These are phyloP conservation scores for Pyrocoelia pectoralis DNA, from an alignment of 2,888 invertebrate species.

Conservation along the genomic window DNA sequence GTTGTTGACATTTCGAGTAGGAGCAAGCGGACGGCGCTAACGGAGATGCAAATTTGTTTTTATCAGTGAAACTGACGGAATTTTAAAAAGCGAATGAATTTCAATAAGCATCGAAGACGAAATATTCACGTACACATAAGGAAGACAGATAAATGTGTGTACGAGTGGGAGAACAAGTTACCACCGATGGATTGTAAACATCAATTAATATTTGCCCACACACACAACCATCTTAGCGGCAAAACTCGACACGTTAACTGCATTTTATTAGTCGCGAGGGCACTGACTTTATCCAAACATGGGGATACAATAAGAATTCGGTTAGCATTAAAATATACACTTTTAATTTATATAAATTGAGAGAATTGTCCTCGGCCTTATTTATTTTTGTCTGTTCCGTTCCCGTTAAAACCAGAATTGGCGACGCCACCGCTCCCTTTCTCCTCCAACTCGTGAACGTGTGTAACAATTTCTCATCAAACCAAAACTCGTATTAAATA, in stretches of 20 bases:
- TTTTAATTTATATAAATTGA: slow-evolving; percentile 19
- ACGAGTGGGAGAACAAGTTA: slow-evolving; percentile 35
- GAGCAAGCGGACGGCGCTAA: too few relatives aligned
- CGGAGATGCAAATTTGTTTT: too few relatives aligned
- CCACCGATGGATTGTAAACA: slow-evolving; percentile 36
- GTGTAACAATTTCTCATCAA: too few relatives aligned
- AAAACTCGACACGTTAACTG: slow-evolving; percentile 37
- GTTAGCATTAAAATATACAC: slow-evolving; percentile 10
- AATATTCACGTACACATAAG: slow-evolving; percentile 15
- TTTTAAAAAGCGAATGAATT: slow-evolving; percentile 30
- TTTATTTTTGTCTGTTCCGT: slow-evolving; percentile 25
- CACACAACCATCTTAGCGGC: slow-evolving; percentile 37
- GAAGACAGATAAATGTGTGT: slow-evolving; percentile 28
- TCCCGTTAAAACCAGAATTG: slow-evolving; percentile 10
- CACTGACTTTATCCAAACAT: slow-evolving; percentile 33
- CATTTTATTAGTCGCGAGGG: slow-evolving; percentile 37
- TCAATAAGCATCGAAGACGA: slow-evolving; percentile 25
- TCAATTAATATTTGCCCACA: slow-evolving; percentile 40
- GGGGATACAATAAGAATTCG: slow-evolving; percentile 34
- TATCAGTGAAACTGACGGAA: neutral
- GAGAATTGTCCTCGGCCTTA: slow-evolving; percentile 17
- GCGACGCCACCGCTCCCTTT: neutral
- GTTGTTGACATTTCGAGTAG: too few relatives aligned
- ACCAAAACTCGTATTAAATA: too few relatives aligned
- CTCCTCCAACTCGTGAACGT: too few relatives aligned